Evolutionary conservation across 2,797 vertebrate genomes (phyloP).

Genomic region (Poeciliopsis paucimaculata): DNA sequence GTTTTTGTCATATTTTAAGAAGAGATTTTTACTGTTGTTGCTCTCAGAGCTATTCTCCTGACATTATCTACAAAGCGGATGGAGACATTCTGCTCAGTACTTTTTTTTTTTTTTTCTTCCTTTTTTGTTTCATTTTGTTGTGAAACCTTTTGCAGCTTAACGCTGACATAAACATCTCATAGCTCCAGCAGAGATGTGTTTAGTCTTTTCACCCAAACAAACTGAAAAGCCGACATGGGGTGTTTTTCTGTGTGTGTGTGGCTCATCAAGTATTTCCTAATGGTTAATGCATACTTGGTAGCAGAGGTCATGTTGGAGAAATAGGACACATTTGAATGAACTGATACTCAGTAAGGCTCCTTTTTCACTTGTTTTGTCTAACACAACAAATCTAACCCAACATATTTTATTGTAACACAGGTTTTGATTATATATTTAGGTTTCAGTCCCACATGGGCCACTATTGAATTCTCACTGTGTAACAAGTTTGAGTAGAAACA

Average conservation of each 20-base stretch:
- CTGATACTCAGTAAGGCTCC: slow-evolving; percentile 1
- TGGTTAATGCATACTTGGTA: slow-evolving; percentile 63
- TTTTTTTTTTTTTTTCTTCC: slow-evolving; percentile 56
- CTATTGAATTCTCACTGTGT: background rate
- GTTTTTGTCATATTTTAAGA: slow-evolving; percentile 54
- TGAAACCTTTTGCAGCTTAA: slow-evolving; percentile 53
- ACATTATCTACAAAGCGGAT: slow-evolving; percentile 58
- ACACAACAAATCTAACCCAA: slow-evolving; percentile 30
- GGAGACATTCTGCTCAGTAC: slow-evolving; percentile 39
- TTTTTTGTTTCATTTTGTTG: slow-evolving; percentile 49
- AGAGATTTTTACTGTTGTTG: slow-evolving; percentile 45
- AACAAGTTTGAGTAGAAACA: background rate
- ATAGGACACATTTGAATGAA: slow-evolving; percentile 48
- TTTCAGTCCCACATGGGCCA: background rate
- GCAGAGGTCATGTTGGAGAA: slow-evolving; percentile 45
- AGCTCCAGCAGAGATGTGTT: slow-evolving; percentile 46
- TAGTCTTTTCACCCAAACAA: slow-evolving; percentile 39
- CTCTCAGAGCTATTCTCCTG: slow-evolving; percentile 49
- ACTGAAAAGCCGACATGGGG: slow-evolving; percentile 36
- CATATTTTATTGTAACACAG: slow-evolving; percentile 32
- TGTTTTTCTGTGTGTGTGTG: slow-evolving; percentile 45
- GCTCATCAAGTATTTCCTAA: slow-evolving; percentile 38
- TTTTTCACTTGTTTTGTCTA: slow-evolving; percentile 19
- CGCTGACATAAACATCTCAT: slow-evolving; percentile 54
- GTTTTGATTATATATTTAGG: slow-evolving; percentile 26